Evolutionary conservation across 2,888 invertebrate genomes (phyloP).

Genomic region (Reticulitermes lucifugus): DNA sequence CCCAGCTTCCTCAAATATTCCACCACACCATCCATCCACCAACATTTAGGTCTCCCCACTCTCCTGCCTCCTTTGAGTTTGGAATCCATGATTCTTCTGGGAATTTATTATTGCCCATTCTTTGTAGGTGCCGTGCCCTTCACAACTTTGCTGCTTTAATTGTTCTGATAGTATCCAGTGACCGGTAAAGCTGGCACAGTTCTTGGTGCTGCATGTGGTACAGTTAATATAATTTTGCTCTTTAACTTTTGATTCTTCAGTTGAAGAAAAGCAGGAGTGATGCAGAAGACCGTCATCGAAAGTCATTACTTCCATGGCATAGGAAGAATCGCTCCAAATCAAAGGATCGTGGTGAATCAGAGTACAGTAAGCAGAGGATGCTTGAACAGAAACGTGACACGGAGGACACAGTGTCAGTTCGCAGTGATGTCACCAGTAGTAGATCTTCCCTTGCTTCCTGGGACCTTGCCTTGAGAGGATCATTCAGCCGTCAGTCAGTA

Average conservation of each 20-base stretch:
- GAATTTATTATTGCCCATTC: too few relatives aligned
- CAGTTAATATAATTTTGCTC: too few relatives aligned
- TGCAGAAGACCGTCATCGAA: slow-evolving; percentile 89
- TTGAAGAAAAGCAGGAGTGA: slow-evolving; percentile 87
- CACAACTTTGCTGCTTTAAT: too few relatives aligned
- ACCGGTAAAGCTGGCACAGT: too few relatives aligned
- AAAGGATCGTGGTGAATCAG: slow-evolving; percentile 64
- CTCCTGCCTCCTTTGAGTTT: too few relatives aligned
- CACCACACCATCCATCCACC: too few relatives aligned
- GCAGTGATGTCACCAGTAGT: slow-evolving; percentile 69
- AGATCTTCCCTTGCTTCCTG: slow-evolving; percentile 71
- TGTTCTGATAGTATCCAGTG: too few relatives aligned
- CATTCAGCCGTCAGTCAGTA: slow-evolving; percentile 62
- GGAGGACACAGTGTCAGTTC: slow-evolving; percentile 64
- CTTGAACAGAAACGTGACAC: slow-evolving; percentile 62
- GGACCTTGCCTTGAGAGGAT: slow-evolving; percentile 68
- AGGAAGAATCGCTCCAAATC: slow-evolving; percentile 73
- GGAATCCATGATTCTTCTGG: too few relatives aligned
- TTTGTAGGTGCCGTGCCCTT: too few relatives aligned
- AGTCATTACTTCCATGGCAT: slow-evolving; percentile 91
- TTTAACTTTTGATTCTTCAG: slow-evolving; percentile 60
- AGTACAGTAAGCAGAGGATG: slow-evolving; percentile 63
- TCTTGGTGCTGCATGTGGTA: too few relatives aligned
- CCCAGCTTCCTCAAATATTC: too few relatives aligned
- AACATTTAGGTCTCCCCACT: too few relatives aligned